Base-by-base conservation (phyloP, 2,797 vertebrate species). In the Danio aesculapii region DNA sequence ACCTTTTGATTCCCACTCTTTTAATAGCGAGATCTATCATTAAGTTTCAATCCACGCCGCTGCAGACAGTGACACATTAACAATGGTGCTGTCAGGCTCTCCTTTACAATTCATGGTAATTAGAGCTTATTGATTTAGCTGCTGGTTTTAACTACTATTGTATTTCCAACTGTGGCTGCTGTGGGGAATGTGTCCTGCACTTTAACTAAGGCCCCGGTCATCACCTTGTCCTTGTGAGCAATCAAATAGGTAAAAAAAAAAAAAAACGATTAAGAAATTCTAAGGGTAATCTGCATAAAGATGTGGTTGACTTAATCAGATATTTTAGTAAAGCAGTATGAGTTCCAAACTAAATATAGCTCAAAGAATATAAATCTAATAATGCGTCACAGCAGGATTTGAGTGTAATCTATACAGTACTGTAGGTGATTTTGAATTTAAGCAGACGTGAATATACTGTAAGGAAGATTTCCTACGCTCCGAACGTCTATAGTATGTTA, bases 91-190 rank as follows among this genome's bases (percentile, higher is more conserved):
- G 77, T 72, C 77, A 79, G 44, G 49, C 68, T 64, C 49, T 63
- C 58, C 59, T 79, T 79, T 79, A 79, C 77, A 79, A 72, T 64
- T 79, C 77, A 79, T 64, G 59, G 68, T 79, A 79, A 79, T 79
- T 79, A 79, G 41, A 79, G 77, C 41, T 63, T 79, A 79, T 64
- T 79, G 68, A 79, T 79, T 79, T 67, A 77, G 63, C 75, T 67
- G 52, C 17, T n/a, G 75, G 52, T 55, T 77, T 67, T 64, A 79
- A 64, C 59, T 30, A 71, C 77, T 71, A 64, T 79, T 79, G 68
- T 79, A 71, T 71, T 46, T 72, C 68, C 7, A 13, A 62, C 47
- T 46, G n/a, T 11, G 58, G 9, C 58, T 63, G 5, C 0, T 62
- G 44, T 79, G 61, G 39, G 49, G 47, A 63, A 46, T 39, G 77